Conservation (phyloP, 2,113 vertebrate genomes). For the Mungos mungo region DNA sequence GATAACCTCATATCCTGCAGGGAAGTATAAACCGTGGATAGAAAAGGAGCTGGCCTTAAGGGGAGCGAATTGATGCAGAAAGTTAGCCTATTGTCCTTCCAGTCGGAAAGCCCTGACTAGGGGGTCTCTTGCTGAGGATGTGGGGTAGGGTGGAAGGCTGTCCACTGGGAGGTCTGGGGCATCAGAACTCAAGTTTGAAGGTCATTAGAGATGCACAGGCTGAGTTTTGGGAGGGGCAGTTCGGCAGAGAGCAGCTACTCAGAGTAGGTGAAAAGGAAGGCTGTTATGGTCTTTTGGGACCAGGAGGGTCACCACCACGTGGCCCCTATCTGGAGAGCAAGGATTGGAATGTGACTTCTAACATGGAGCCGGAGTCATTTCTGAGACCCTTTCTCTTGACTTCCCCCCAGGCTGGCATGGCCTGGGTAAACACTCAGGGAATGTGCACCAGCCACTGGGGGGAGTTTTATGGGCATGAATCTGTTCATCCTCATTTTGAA, state of each 20-base stretch:
- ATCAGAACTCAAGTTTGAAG: not conserved
- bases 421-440: not conserved
- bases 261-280: not conserved
- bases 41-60: not conserved
- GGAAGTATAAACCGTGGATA: not conserved
- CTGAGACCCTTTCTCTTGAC: not conserved
- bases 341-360: not conserved
- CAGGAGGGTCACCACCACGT: no score
- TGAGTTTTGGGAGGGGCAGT: not conserved
- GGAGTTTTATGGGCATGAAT: not conserved
- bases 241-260: not conserved
- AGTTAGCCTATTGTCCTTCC: not conserved
- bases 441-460: not conserved
- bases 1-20: not conserved
- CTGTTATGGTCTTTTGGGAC: not conserved
- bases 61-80: not conserved
- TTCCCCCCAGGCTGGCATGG: fast-evolving
- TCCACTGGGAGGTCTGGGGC: not conserved
- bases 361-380: not conserved
- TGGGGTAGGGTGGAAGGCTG: not conserved
- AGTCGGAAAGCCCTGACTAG: not conserved
- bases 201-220: not conserved
- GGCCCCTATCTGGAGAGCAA: not conserved
- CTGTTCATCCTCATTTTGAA: constrained; percentile 6
- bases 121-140: not conserved